phyloP scores from a whole-genome alignment of 2,113 vertebrate genomes.

The Brevimyrus niger region DNA sequence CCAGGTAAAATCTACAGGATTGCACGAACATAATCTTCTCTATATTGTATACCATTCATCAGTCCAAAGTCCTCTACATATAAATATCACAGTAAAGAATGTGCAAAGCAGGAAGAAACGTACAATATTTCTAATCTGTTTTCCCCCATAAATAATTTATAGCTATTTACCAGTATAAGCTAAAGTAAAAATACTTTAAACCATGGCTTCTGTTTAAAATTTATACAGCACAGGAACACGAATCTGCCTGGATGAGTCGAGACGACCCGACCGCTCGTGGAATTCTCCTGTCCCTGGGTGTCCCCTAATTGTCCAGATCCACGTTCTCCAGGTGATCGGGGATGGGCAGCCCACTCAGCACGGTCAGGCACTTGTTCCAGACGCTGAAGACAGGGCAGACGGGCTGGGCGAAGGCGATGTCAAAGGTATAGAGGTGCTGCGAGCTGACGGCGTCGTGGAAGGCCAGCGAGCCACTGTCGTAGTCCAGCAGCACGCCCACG shows the following conservation, averaged over 20 bases:
- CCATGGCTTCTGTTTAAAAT: conserved; percentile 43
- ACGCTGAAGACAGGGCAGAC: conserved; percentile 95
- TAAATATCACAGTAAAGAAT: conserved; percentile 60
- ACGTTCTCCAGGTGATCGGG: conserved; percentile 87
- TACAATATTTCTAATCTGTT: conserved; percentile 35
- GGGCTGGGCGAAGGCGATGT: conserved; percentile 83
- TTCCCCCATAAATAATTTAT: conserved; percentile 68
- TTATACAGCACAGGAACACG: conserved; percentile 29
- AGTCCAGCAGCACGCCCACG: conserved; percentile 88
- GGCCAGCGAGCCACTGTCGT: conserved; percentile 82
- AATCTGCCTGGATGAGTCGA: not conserved
- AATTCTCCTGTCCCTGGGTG: not conserved
- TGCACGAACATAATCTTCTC: conserved; percentile 26
- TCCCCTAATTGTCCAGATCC: conserved; percentile 48
- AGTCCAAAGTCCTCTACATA: conserved; percentile 56
- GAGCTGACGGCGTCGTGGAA: conserved; percentile 93
- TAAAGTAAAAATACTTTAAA: conserved; percentile 60
- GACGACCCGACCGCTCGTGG: not conserved
- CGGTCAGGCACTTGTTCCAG: conserved; percentile 93
- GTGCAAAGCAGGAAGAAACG: conserved; percentile 69
- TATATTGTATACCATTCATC: conserved; percentile 19
- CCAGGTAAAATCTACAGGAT: conserved; percentile 19
- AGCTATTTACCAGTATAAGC: conserved; percentile 49
- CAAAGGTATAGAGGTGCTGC: conserved; percentile 88
- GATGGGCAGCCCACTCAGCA: conserved; percentile 94